Conservation (phyloP, 2,888 invertebrate species). For the Hipparchia sbordonii region DNA sequence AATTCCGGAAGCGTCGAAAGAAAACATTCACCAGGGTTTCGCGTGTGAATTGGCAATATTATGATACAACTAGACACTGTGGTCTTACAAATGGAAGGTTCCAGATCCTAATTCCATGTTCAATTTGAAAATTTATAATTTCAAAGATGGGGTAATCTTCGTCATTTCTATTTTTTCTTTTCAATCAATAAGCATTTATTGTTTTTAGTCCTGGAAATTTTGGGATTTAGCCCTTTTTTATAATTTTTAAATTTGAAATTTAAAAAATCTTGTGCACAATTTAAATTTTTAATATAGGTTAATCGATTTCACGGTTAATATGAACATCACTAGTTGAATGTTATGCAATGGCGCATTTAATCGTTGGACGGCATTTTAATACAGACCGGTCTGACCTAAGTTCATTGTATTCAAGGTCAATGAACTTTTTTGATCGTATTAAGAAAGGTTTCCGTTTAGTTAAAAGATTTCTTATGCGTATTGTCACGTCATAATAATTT, state of each 20-base stretch:
- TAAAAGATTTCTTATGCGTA: conserved; percentile 41
- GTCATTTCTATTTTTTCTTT: no score
- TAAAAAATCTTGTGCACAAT: no score
- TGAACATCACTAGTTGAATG: conserved; percentile 22
- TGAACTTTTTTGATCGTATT: conserved; percentile 55
- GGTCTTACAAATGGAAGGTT: no score
- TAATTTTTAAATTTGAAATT: no score
- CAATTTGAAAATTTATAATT: no score
- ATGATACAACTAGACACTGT: background rate
- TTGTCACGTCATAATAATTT: background rate
- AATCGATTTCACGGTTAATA: background rate
- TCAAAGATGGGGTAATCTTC: no score
- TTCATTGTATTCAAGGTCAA: conserved; percentile 68
- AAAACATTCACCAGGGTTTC: background rate
- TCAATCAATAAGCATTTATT: no score
- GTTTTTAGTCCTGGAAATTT: no score
- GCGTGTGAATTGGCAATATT: background rate
- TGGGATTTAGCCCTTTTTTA: no score
- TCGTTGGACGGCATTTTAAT: conserved; percentile 37
- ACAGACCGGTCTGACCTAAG: conserved; percentile 61
- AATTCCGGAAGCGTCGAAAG: conserved; percentile 3
- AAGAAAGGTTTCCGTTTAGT: conserved; percentile 30
- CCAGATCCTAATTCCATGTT: no score
- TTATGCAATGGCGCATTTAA: conserved; percentile 33
- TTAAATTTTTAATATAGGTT: no score